Evolutionary conservation across 2,113 vertebrate species (phyloP).

Genomic region (Centrocercus urophasianus): DNA sequence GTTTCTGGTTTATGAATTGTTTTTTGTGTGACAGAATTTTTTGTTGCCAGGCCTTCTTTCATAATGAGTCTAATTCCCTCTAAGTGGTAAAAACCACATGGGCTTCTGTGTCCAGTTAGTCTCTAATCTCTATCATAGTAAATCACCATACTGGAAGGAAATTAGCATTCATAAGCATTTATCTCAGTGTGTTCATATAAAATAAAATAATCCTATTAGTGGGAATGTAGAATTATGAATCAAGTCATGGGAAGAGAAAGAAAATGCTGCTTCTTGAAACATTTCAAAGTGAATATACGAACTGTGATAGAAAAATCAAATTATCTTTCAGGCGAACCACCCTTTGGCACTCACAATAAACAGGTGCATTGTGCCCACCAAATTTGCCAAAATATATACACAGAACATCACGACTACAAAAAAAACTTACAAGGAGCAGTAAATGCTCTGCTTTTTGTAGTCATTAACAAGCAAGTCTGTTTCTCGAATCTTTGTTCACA

Average conservation of each 20-base stretch:
- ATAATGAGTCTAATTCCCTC: background rate
- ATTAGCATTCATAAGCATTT: background rate
- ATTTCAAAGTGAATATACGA: background rate
- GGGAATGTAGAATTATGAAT: background rate
- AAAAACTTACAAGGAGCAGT: background rate
- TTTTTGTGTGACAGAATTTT: background rate
- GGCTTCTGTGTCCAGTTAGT: background rate
- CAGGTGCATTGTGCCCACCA: background rate
- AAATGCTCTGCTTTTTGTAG: background rate
- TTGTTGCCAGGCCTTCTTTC: background rate
- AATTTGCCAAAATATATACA: background rate
- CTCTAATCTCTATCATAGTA: background rate
- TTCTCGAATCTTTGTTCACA: slow-evolving; percentile 10
- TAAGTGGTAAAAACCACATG: background rate
- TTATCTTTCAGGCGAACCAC: background rate
- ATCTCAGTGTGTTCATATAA: background rate
- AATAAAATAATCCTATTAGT: background rate
- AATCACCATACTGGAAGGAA: background rate
- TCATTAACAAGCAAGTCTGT: background rate
- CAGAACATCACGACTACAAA: background rate
- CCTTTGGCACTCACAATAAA: background rate
- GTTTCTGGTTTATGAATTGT: background rate
- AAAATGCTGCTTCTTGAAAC: background rate
- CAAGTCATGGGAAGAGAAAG: background rate
- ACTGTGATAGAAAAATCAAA: background rate